Base-by-base conservation (phyloP, 2,797 vertebrate species). In the Urophycis tenuis region DNA sequence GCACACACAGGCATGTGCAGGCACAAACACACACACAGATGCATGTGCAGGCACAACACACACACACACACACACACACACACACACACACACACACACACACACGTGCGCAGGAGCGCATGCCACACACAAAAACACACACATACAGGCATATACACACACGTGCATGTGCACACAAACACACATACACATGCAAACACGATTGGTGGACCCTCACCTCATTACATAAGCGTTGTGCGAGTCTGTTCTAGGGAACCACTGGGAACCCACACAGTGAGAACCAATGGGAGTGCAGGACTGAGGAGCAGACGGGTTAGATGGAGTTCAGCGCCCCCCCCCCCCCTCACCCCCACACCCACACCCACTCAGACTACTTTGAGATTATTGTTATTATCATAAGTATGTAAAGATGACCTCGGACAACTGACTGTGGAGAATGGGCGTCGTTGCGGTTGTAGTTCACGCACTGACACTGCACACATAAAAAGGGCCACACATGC, bases 161-260 rank as follows among this genome's bases (percentile, higher is more conserved):
- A 29, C 9, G 10, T 6, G 30, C 36, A 49, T n/a, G 17, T 1
- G 10, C 49, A 22, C 22, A 49, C 45, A 49, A 19, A 19, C 45
- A 17, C 15, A 60, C 49, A 60, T 7, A 5, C 49, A n/a, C 49
- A n/a, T n/a, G 7, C 7, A n/a, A 0, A n/a, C 49, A 25, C 22
- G 25, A 10, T 49, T 74, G 75, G 29, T 39, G 25, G 64, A 2
- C 29, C 60, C 19, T 36, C 67, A 39, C 14, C 36, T 49, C 36
- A 80, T 89, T 90, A 79, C 81, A 75, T 74, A 88, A 90, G 74
- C 49, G 74, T 90, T 90, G 86, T 72, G 75, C 88, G 88, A 90
- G 0, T 79, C 77, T 80, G 9, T 33, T 33, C 22, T 45, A 8
- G 72, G 70, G 60, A 82, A 77, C 14, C 0, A 30, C 74, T 17